Evolutionary conservation across 2,888 invertebrate genomes (phyloP), one percentile per base, ranked within the genome.

Genomic region (Eupeodes luniger): DNA sequence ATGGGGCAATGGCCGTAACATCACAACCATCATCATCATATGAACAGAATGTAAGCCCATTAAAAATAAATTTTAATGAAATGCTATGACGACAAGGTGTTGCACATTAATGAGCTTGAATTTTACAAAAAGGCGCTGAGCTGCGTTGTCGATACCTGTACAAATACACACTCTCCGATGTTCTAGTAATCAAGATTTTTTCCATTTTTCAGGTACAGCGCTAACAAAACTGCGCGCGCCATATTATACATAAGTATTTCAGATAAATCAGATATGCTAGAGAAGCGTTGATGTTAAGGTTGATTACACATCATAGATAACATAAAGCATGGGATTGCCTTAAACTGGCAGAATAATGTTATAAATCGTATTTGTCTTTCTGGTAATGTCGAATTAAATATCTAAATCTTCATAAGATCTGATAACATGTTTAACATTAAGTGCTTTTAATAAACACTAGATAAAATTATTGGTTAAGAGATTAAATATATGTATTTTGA

Each of bases 1-100:
- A 82, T 86, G 70, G 82, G 82, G 79, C 82, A 79, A 86, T 78
- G 86, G 75, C 86, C 86, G 82, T 79, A 75, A 14, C 74, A 34
- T 34, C 44, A 27, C 19, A 19, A n/a, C 4, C 53, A 34, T n/a
- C 53, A 34, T n/a, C 27, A 34, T 19, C 70, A 49, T 79, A 67
- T 36, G 79, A 40, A 40, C 40, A 62, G 76, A 75, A 82, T 86
- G 69, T 62, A 69, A 66, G 64, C 19, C 79, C 59, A 82, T 86
- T 86, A 82, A 86, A 86, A 70, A 79, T 79, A 82, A 82, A 79
- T 85, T 59, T 86, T 62, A 82, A 82, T 78, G 82, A 82, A 82
- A 78, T 75, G 62, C 82, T 78, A 62, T 74, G 78, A 69, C 78
- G 78, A 69, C 69, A 82, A 75, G 81, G 82, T 86, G 85, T 86